Percentiles rank a stretch among this genome's conserved stretches.
Evolutionary conservation across 1,140 invertebrate species (phyloP).

Genomic region (Batillaria attramentaria): DNA sequence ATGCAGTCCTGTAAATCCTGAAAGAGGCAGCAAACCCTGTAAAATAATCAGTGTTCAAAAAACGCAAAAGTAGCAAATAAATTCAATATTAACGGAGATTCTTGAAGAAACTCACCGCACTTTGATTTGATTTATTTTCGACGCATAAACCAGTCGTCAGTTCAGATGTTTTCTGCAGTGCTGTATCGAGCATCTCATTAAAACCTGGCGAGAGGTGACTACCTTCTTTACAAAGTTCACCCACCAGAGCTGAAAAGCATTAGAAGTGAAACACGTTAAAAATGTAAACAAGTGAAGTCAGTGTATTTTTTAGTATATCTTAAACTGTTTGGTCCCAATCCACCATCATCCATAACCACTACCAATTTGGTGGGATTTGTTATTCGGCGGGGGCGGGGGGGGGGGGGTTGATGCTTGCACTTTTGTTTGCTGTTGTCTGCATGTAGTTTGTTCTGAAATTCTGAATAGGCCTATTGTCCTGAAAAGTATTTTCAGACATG

Average conservation of each 20-base stretch:
- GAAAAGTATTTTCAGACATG: no score
- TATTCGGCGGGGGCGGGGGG: no score
- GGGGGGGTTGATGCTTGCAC: no score
- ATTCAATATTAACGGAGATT: not conserved
- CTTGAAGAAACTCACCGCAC: not conserved
- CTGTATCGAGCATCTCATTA: not conserved
- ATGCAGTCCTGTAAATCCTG: not conserved
- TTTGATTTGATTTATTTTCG: not conserved
- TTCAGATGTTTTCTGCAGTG: not conserved
- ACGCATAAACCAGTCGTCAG: not conserved
- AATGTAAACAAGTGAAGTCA: no score
- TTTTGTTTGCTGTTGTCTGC: no score
- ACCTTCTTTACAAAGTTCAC: slow-evolving; percentile 31
- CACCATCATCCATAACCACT: no score
- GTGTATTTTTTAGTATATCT: no score
- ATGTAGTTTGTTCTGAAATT: no score
- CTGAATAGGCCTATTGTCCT: no score
- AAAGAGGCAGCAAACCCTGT: not conserved
- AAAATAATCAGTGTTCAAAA: not conserved
- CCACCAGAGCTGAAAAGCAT: slow-evolving; percentile 25
- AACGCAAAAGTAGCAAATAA: not conserved
- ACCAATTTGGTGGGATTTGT: no score
- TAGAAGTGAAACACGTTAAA: no score
- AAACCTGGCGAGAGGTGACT: slow-evolving; percentile 28
- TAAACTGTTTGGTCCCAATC: no score